Base-by-base conservation (phyloP, 2,888 invertebrate genomes). In the Melinaea menophilus region DNA sequence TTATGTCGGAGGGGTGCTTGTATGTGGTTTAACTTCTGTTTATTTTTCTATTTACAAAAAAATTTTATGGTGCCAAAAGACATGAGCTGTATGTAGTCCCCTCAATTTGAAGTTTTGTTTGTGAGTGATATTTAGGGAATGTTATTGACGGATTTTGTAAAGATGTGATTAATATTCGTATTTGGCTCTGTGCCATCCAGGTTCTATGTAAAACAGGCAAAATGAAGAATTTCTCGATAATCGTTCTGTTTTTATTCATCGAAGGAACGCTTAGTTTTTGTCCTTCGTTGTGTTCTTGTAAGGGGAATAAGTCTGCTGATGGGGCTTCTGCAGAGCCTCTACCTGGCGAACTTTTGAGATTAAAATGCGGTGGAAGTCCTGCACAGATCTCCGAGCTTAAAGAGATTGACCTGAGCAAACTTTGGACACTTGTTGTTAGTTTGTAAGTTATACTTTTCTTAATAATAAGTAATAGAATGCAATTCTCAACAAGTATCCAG, bases 351-450 rank as follows among this genome's bases (percentile, higher is more conserved):
- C 91, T 92, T 75, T 75, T 94, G 62, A 92, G 92, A 79, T 86
- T 94, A 62, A 92, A 92, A 77, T 94, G 94, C 78, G 93, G 93
- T 3, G 93, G 93, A 61, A 85, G 81, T 60, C 91, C 93, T 34
- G 88, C 92, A 64, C 92, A 92, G 68, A 91, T 94, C 66, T 89
- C 90, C 35, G 92, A 92, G 74, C 80, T 93, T 45, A 92, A 93
- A 69, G 93, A 93, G 77, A 88, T 94, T 70, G 92, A 94, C 78
- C 80, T 94, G 63, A 91, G 91, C 72, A 92, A 91, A 77, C 82
- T 94, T 66, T 92, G 92, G 78, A 87, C 87, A 68, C 92, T 93
- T 76, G 91, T 94, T 69, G 89, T 93, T 59, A 94, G 93, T 81
- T 83, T 94, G 94, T 94, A 90, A 93, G 94, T 92, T 64, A 59